These are phyloP conservation scores for Knipowitschia caucasica DNA, from an alignment of 2,797 vertebrate species.

Conservation along the genomic window DNA sequence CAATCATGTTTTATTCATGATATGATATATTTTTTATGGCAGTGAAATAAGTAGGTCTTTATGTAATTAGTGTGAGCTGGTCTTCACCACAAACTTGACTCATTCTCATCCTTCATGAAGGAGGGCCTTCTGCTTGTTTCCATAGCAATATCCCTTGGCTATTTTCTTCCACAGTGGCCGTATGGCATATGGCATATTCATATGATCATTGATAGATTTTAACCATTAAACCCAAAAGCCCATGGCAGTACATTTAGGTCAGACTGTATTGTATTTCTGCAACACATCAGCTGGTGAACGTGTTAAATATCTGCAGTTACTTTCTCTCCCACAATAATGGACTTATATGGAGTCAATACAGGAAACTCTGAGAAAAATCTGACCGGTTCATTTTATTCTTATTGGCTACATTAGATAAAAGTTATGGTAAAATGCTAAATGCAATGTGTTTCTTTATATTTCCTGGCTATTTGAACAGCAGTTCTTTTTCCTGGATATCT, in stretches of 20 bases:
- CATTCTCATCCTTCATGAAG: too few relatives aligned
- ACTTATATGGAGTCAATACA: background rate
- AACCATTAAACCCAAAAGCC: too few relatives aligned
- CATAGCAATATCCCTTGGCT: too few relatives aligned
- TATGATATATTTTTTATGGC: too few relatives aligned
- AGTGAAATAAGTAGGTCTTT: too few relatives aligned
- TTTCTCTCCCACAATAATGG: background rate
- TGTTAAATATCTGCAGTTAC: background rate
- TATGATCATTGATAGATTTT: too few relatives aligned
- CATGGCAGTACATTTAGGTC: background rate
- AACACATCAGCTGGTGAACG: background rate
- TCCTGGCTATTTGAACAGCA: slow-evolving; percentile 10
- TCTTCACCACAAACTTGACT: too few relatives aligned
- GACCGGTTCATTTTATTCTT: slow-evolving; percentile 12
- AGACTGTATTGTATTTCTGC: background rate
- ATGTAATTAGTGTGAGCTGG: too few relatives aligned
- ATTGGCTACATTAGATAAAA: background rate
- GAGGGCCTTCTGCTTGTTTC: too few relatives aligned
- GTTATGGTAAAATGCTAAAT: slow-evolving; percentile 2
- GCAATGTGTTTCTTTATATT: background rate
- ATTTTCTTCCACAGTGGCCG: too few relatives aligned
- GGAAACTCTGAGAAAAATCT: background rate
- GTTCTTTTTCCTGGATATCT: slow-evolving; percentile 16
- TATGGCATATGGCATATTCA: too few relatives aligned
- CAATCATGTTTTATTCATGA: too few relatives aligned